phyloP scores from a whole-genome alignment of 2,797 vertebrate genomes.

The Emydoidea blandingii region DNA sequence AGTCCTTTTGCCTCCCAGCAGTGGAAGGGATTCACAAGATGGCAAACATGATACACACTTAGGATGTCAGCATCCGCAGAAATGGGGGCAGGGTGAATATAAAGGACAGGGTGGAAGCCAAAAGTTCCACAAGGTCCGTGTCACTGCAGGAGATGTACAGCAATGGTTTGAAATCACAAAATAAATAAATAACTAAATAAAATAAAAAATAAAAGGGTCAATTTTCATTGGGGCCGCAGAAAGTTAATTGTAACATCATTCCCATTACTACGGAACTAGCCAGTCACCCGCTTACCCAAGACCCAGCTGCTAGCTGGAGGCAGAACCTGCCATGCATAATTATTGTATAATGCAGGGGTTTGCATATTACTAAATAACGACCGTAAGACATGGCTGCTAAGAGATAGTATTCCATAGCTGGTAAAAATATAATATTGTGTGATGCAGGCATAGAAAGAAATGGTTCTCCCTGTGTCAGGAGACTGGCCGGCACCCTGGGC shows the following conservation, averaged over 20 bases:
- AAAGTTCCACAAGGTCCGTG: neutral
- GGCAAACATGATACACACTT: neutral
- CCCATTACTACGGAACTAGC: too few species aligned
- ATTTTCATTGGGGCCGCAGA: neutral
- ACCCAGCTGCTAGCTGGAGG: too few species aligned
- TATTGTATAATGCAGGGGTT: neutral
- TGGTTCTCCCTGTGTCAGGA: neutral
- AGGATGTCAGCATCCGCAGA: conserved; percentile 13
- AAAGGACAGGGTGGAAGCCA: neutral
- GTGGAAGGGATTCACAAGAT: conserved; percentile 22
- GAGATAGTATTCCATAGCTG: too few species aligned
- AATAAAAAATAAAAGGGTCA: conserved; percentile 1
- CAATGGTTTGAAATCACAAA: conserved; percentile 9
- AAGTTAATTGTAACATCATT: too few species aligned
- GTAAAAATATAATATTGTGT: conserved; percentile 26
- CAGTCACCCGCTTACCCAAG: too few species aligned
- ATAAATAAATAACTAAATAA: too few species aligned
- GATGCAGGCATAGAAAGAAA: conserved; percentile 9
- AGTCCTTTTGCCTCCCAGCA: neutral
- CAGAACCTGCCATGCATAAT: neutral
- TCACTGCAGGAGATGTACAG: conserved; percentile 21
- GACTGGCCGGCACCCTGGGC: neutral
- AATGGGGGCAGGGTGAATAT: neutral
- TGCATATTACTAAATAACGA: conserved; percentile 7
- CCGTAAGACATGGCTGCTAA: neutral